These are phyloP conservation scores for Pyrocoelia pectoralis DNA, from an alignment of 2,888 invertebrate species.

Conservation along the genomic window DNA sequence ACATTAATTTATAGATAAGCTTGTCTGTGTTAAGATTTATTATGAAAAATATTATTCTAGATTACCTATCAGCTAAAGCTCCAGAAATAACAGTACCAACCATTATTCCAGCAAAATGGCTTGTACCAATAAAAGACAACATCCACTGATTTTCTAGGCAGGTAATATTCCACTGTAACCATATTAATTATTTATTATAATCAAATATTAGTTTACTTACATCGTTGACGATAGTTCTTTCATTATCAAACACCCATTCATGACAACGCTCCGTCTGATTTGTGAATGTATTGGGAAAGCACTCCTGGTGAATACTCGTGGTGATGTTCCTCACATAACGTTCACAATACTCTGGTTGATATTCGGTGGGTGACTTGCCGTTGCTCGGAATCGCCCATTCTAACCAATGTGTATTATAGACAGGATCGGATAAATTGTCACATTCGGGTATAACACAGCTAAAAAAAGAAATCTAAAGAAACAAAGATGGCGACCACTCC, in stretches of 20 bases:
- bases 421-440: constrained; percentile 57
- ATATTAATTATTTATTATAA: not conserved
- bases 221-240: constrained; percentile 67
- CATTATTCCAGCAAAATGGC: constrained; percentile 70
- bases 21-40: too few species aligned
- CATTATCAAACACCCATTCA: constrained; percentile 64
- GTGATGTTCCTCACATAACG: constrained; percentile 50
- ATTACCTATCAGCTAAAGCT: constrained; percentile 63
- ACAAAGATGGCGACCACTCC: not conserved
- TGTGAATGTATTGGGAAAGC: constrained; percentile 57
- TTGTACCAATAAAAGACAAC: constrained; percentile 67
- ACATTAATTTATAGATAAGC: too few species aligned
- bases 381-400: constrained; percentile 60
- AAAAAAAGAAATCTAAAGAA: not conserved
- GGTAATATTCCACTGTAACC: constrained; percentile 65
- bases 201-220: too few species aligned
- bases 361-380: constrained; percentile 37
- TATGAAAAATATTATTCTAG: not conserved
- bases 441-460: constrained; percentile 64
- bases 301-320: constrained; percentile 44
- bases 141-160: constrained; percentile 70
- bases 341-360: constrained; percentile 53
- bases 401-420: constrained; percentile 60
- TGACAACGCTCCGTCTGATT: constrained; percentile 57
- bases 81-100: constrained; percentile 68